Evolutionary conservation across 2,113 vertebrate species (phyloP).

Genomic region (Melanerpes aurifrons): DNA sequence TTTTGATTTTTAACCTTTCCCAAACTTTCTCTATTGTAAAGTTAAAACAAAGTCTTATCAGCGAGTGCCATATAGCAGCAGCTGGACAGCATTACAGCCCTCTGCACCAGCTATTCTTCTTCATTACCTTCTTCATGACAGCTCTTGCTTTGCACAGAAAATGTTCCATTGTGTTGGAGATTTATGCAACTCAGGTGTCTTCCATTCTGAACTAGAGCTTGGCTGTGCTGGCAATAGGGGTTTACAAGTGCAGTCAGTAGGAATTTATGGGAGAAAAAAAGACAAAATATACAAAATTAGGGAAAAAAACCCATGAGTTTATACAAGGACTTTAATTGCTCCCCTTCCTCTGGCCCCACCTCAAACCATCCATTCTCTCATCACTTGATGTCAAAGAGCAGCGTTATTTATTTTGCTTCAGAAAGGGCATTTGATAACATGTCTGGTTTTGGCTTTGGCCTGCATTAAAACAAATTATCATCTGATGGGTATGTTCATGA

Average conservation of each 20-base stretch:
- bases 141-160: slow-evolving; percentile 86
- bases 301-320: slow-evolving; percentile 3
- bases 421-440: neutral
- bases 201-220: slow-evolving; percentile 77
- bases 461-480: neutral
- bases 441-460: slow-evolving; percentile 9
- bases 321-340: neutral
- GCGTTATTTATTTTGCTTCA: neutral
- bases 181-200: slow-evolving; percentile 91
- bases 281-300: neutral
- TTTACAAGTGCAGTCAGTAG: slow-evolving; percentile 21
- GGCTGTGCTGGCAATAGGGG: slow-evolving; percentile 19
- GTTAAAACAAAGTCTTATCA: slow-evolving; percentile 83
- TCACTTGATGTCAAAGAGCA: neutral
- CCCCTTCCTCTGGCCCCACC: neutral
- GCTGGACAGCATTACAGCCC: slow-evolving; percentile 92
- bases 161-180: slow-evolving; percentile 90
- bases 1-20: slow-evolving; percentile 78
- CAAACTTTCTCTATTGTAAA: slow-evolving; percentile 80
- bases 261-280: slow-evolving; percentile 27
- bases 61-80: slow-evolving; percentile 82
- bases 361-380: neutral
- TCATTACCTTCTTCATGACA: slow-evolving; percentile 88
- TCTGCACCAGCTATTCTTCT: slow-evolving; percentile 92
- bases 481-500: neutral